A percentile compares a stretch with the other conserved stretches of the same genome.
These are phyloP conservation scores for Pyrrhia umbra DNA, from an alignment of 2,888 invertebrate genomes.

Conservation along the genomic window DNA sequence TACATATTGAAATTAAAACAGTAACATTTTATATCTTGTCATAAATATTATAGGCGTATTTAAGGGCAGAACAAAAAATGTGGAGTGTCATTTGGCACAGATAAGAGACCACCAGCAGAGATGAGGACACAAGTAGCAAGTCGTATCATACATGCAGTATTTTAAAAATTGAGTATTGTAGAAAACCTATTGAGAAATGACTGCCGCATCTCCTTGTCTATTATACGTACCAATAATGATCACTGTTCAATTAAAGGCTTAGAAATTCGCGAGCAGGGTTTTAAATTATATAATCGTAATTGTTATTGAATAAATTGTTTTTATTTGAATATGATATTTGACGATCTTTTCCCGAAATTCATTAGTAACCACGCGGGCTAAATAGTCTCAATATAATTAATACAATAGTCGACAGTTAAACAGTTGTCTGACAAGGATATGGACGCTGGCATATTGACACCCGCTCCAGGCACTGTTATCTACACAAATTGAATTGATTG, in stretches of 20 bases:
- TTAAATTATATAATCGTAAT: too few species aligned
- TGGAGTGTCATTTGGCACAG: constrained; percentile 6
- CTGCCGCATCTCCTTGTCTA: constrained; percentile 4
- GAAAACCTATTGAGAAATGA: background rate
- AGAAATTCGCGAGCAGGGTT: constrained; percentile 44
- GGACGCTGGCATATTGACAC: background rate
- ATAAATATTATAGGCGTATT: constrained; percentile 1
- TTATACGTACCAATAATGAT: constrained; percentile 23
- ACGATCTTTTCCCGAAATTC: too few species aligned
- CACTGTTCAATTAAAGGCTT: background rate
- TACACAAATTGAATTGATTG: constrained; percentile 1
- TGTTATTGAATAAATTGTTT: too few species aligned
- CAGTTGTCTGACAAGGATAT: background rate
- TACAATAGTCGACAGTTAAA: background rate
- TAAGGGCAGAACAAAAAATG: background rate
- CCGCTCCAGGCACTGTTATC: background rate
- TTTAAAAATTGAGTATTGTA: background rate
- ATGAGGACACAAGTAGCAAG: background rate
- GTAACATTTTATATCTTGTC: constrained; percentile 3
- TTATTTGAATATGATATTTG: too few species aligned
- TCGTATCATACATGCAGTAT: background rate
- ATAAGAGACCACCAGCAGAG: constrained; percentile 2
- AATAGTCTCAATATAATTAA: background rate
- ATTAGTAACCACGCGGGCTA: too few species aligned
- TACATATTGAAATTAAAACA: constrained; percentile 22